Percentiles rank a stretch among this genome's conserved stretches.
Evolutionary conservation across 2,797 vertebrate genomes (phyloP).

Genomic region (Meda fulgida): DNA sequence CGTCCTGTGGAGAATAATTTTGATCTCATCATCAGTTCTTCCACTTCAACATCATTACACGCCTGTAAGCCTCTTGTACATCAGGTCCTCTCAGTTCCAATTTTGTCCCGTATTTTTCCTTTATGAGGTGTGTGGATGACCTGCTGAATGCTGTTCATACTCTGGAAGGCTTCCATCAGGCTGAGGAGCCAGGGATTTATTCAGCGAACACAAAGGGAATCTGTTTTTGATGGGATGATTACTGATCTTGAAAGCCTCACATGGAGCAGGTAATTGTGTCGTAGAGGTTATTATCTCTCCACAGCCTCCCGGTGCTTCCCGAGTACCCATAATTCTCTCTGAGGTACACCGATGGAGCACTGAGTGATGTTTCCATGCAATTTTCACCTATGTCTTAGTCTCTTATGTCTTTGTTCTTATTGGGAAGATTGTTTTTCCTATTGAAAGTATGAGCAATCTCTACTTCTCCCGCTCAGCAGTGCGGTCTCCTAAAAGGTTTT

Average conservation of each 20-base stretch:
- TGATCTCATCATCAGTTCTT: slow-evolving; percentile 8
- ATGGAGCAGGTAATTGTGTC: slow-evolving; percentile 27
- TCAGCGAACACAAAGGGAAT: slow-evolving; percentile 27
- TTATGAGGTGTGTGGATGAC: slow-evolving; percentile 14
- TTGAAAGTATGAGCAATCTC: neutral
- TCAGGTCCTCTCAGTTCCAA: neutral
- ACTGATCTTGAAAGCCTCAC: slow-evolving; percentile 30
- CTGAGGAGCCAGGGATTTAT: neutral
- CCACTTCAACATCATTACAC: slow-evolving; percentile 8
- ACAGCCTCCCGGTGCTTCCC: neutral
- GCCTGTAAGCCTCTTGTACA: slow-evolving; percentile 14
- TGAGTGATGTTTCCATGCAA: neutral
- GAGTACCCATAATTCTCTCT: slow-evolving; percentile 8
- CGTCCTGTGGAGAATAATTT: slow-evolving; percentile 24
- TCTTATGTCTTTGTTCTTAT: neutral
- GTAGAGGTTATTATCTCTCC: slow-evolving; percentile 26
- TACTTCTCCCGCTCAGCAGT: neutral
- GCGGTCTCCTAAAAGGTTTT: neutral
- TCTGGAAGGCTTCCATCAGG: slow-evolving; percentile 10
- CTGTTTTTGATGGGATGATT: slow-evolving; percentile 30
- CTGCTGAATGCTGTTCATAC: slow-evolving; percentile 3
- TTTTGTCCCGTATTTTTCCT: slow-evolving; percentile 11
- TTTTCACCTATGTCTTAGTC: neutral
- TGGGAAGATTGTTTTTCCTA: neutral
- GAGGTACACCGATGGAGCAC: neutral